phyloP scores from a whole-genome alignment of 2,797 vertebrate species.

The Hylomyscus alleni region DNA sequence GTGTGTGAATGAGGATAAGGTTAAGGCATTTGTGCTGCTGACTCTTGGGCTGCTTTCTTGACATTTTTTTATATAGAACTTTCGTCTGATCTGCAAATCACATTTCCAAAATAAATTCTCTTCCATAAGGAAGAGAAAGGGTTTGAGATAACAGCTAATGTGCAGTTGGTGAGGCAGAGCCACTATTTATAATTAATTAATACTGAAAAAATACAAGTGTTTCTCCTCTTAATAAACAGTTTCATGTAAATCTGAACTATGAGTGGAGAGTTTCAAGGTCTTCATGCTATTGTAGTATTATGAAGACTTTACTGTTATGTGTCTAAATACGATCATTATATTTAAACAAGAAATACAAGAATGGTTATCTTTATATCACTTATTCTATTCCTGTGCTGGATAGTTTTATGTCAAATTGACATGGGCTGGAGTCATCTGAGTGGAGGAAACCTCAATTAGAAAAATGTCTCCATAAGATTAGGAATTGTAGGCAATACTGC shows the following conservation, averaged over 20 bases:
- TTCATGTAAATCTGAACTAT: background rate
- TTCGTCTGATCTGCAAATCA: slow-evolving; percentile 20
- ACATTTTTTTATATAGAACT: slow-evolving; percentile 45
- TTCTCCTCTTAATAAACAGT: background rate
- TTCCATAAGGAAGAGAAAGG: background rate
- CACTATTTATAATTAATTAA: background rate
- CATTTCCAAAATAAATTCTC: slow-evolving; percentile 44
- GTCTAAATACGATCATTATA: background rate
- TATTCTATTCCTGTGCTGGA: background rate
- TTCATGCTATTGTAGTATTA: background rate
- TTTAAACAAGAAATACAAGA: slow-evolving; percentile 45
- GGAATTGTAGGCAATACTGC: background rate
- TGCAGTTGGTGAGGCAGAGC: background rate
- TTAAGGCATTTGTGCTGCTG: background rate
- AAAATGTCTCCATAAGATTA: background rate
- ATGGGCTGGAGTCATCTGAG: background rate
- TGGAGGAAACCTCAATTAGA: background rate
- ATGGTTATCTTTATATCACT: background rate
- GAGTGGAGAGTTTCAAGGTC: background rate
- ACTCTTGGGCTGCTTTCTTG: background rate
- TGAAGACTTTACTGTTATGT: slow-evolving; percentile 10
- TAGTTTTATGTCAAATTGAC: background rate
- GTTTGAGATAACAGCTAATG: slow-evolving; percentile 48
- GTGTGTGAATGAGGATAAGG: background rate
- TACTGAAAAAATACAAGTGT: background rate